Conservation (phyloP, 2,888 invertebrate genomes). For the Agrenia bidenticulata region DNA sequence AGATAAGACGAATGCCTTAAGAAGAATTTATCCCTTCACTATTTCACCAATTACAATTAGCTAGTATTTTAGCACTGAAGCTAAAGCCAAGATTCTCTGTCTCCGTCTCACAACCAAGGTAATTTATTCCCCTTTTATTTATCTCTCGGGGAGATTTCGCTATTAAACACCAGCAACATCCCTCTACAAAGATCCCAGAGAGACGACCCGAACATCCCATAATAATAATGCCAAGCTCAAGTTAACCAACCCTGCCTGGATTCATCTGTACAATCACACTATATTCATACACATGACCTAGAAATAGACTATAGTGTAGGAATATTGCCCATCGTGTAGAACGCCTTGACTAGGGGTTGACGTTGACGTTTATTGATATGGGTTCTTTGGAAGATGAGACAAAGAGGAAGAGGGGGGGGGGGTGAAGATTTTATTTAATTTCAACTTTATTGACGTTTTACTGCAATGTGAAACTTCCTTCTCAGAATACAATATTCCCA, state of each 20-base stretch:
- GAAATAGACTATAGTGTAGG: no score
- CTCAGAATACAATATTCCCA: no score
- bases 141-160: background rate
- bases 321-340: background rate
- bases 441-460: background rate
- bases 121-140: slow-evolving; percentile 14
- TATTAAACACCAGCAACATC: no score
- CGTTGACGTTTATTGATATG: slow-evolving; percentile 7
- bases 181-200: no score
- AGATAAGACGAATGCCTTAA: slow-evolving; percentile 14
- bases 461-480: background rate
- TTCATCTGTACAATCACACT: no score
- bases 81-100: slow-evolving; percentile 7
- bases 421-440: slow-evolving; percentile 1
- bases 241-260: no score
- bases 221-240: no score
- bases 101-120: slow-evolving; percentile 1
- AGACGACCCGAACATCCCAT: no score
- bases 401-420: background rate
- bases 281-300: no score
- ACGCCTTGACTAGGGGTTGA: background rate
- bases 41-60: slow-evolving; percentile 18
- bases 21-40: slow-evolving; percentile 13
- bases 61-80: background rate
- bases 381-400: background rate